A percentile compares a stretch with the other conserved stretches of the same genome.
Conservation (phyloP, 2,888 invertebrate species). For the Macrosoma leucophasiata region DNA sequence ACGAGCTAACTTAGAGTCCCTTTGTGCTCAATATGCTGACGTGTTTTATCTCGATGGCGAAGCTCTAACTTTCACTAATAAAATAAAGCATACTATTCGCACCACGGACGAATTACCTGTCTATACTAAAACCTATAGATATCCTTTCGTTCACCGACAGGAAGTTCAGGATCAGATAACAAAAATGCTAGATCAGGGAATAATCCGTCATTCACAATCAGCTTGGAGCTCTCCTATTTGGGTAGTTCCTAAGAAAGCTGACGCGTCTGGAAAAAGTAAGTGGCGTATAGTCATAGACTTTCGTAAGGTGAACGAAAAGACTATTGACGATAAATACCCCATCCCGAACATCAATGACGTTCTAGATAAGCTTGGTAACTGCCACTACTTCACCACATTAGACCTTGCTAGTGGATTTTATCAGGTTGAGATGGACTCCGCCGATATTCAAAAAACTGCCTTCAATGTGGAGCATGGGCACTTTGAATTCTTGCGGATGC, state of each 20-base stretch:
- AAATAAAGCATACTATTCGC: slow-evolving; percentile 9
- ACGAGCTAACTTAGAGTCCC: no score
- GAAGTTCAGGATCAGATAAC: slow-evolving; percentile 15
- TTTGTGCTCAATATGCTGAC: slow-evolving; percentile 8
- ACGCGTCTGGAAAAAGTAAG: slow-evolving; percentile 8
- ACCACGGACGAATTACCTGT: slow-evolving; percentile 15
- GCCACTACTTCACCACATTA: slow-evolving; percentile 20
- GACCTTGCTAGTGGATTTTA: slow-evolving; percentile 23
- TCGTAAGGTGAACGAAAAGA: slow-evolving; percentile 3
- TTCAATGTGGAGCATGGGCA: slow-evolving; percentile 29
- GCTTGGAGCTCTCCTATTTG: slow-evolving; percentile 12
- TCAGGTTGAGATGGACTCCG: slow-evolving; percentile 21
- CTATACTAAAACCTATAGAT: slow-evolving; percentile 7
- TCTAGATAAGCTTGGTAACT: slow-evolving; percentile 1
- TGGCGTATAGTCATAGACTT: slow-evolving; percentile 11
- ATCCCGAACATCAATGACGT: slow-evolving; percentile 1
- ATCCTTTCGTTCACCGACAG: slow-evolving; percentile 12
- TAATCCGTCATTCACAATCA: slow-evolving; percentile 10
- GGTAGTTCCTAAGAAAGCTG: no score
- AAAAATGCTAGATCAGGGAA: slow-evolving; percentile 20
- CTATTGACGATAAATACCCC: slow-evolving; percentile 11
- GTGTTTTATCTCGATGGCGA: slow-evolving; percentile 18
- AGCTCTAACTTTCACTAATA: slow-evolving; percentile 7
- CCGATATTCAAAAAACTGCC: slow-evolving; percentile 26
- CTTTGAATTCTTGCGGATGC: slow-evolving; percentile 31